Evolutionary conservation across 2,797 vertebrate genomes (phyloP), one percentile per base, ranked within the genome.

Genomic region (Odontamblyopus lacepedii): DNA sequence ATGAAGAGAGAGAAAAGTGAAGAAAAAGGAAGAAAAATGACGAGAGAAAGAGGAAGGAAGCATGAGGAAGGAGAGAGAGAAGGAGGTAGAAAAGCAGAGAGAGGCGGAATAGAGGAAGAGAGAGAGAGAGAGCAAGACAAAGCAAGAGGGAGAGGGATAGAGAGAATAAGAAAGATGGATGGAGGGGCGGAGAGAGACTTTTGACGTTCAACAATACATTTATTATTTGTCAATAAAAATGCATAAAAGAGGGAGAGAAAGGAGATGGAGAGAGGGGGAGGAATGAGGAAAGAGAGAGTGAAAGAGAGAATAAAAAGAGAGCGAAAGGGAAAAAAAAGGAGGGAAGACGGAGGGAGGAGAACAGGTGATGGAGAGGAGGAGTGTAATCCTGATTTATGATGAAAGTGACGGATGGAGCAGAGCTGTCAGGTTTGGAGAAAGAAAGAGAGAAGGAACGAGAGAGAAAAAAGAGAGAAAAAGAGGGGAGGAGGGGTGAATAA

Each of bases 401-500:
- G 67, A 5, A 79, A 38, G 35, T 18, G 50, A 60, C 16, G 5
- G 19, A 30, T 51, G 65, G 59, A 41, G 66, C 12, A 44, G 11
- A 44, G 11, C 38, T 41, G 38, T 41, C 38, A 41, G 11, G 38
- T 41, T 13, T 44, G 41, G 41, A 2, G 63, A 26, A 48, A 74
- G 23, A 78, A 64, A 41, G 12, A 9, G 74, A 12, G 23, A 57
- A n/a, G 32, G 32, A 35, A 7, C 1, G 32, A 26, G 32, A 26
- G 55, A 6, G 9, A 30, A 30, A 30, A 35, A 7, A 8, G 55
- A 9, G 7, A 11, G 55, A 57, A 4, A 13, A 13, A 27, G 4
- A 9, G 35, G 4, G 41, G 41, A 13, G 41, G 41, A 12, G 41
- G 41, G 41, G 41, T 44, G 41, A 44, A 44, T 13, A 44, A 44